These are phyloP conservation scores for Fundulus diaphanus DNA, from an alignment of 2,797 vertebrate genomes.

Conservation along the genomic window DNA sequence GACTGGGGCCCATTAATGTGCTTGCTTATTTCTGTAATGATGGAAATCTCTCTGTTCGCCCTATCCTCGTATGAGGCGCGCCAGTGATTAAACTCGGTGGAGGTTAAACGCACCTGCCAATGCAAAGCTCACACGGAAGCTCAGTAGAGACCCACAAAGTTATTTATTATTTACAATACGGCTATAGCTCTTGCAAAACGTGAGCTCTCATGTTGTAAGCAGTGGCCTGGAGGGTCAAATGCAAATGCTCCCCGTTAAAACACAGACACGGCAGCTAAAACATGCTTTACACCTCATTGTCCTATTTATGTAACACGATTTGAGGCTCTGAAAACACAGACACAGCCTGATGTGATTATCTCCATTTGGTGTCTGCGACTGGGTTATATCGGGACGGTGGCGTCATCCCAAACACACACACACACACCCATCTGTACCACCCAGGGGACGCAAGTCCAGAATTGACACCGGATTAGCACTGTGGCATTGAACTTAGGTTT, in stretches of 20 bases:
- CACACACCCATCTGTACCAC: conserved; percentile 15
- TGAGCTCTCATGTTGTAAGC: conserved; percentile 28
- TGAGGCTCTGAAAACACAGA: conserved; percentile 41
- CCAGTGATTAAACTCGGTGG: conserved; percentile 5
- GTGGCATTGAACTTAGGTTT: conserved; percentile 6
- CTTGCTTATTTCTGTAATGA: conserved; percentile 29
- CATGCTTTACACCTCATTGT: conserved; percentile 39
- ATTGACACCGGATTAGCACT: conserved; percentile 22
- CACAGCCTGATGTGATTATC: conserved; percentile 62
- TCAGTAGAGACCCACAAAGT: conserved; percentile 8
- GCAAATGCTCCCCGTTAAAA: conserved; percentile 48
- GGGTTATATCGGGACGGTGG: conserved; percentile 54
- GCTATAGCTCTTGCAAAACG: conserved; percentile 28
- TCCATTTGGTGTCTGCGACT: conserved; percentile 53
- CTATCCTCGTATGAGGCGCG: conserved; percentile 24
- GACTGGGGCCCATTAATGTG: conserved; percentile 22
- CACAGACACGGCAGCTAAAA: conserved; percentile 12
- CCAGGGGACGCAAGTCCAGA: conserved; percentile 19
- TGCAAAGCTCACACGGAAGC: conserved; percentile 1
- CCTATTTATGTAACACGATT: conserved; percentile 39
- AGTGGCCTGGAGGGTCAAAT: conserved; percentile 53
- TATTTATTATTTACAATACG: conserved; percentile 55
- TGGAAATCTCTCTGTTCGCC: conserved; percentile 21
- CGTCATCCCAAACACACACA: conserved; percentile 41
- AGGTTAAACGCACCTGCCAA: conserved; percentile 26